Percentiles rank a stretch among this genome's conserved stretches.
phyloP scores from a whole-genome alignment of 2,888 invertebrate species.

The Lasioglossum calceatum region DNA sequence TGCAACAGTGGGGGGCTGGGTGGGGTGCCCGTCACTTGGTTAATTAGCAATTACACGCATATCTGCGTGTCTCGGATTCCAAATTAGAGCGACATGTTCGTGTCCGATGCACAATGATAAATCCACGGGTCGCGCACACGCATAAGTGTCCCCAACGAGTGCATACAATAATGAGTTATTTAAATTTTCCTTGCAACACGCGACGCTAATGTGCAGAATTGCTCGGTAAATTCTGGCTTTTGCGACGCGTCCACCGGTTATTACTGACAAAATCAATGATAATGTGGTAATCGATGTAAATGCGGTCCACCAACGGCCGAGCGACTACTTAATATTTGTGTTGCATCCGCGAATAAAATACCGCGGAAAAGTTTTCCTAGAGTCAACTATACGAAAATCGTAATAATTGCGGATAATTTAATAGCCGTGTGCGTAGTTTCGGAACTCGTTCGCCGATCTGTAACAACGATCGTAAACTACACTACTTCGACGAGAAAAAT shows the following conservation, averaged over 20 bases:
- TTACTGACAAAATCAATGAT: constrained; percentile 30
- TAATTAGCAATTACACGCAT: constrained; percentile 65
- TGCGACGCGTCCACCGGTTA: background rate
- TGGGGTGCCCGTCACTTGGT: constrained; percentile 45
- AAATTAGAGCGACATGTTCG: constrained; percentile 60
- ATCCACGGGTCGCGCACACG: constrained; percentile 29
- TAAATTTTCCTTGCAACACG: constrained; percentile 29
- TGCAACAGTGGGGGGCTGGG: constrained; percentile 31
- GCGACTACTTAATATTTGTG: background rate
- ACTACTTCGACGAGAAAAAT: background rate
- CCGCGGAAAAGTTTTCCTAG: background rate
- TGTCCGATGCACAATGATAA: constrained; percentile 53
- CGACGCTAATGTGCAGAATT: constrained; percentile 11
- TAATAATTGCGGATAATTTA: background rate
- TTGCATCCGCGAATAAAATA: background rate
- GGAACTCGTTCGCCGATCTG: background rate
- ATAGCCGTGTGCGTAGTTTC: background rate
- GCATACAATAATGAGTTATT: constrained; percentile 37
- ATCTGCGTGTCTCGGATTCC: constrained; percentile 67
- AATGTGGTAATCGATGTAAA: constrained; percentile 10
- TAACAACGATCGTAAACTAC: background rate
- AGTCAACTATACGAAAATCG: background rate
- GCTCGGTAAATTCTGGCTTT: constrained; percentile 18
- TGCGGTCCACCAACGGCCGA: background rate
- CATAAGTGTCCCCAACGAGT: constrained; percentile 15